These are phyloP conservation scores for Galleria mellonella DNA, from an alignment of 1,140 invertebrate genomes.

Conservation along the genomic window DNA sequence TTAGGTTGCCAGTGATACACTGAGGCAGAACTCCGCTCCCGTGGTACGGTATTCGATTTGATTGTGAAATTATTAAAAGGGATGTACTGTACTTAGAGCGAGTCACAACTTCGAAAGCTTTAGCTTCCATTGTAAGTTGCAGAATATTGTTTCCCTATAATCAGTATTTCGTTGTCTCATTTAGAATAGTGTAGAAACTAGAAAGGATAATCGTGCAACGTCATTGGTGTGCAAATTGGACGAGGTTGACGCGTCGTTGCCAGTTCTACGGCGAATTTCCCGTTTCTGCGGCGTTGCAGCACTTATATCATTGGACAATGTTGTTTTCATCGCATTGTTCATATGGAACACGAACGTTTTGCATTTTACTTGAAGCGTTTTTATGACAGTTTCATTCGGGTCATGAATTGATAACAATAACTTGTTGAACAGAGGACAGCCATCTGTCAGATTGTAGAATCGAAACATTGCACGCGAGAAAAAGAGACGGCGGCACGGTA, in stretches of 20 bases:
- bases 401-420: background rate
- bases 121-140: constrained; percentile 56
- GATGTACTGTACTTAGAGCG: constrained; percentile 48
- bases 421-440: constrained; percentile 6
- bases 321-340: constrained; percentile 21
- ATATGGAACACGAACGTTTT: constrained; percentile 13
- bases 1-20: constrained; percentile 41
- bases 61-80: constrained; percentile 17
- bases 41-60: constrained; percentile 7
- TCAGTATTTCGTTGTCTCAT: constrained; percentile 71
- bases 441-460: constrained; percentile 17
- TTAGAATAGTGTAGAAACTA: constrained; percentile 68
- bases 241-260: constrained; percentile 62
- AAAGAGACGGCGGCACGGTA: constrained; percentile 42
- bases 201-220: constrained; percentile 69
- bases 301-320: constrained; percentile 34
- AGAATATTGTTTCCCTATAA: constrained; percentile 60
- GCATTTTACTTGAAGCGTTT: constrained; percentile 13
- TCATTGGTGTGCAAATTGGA: constrained; percentile 56
- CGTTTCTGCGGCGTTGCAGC: constrained; percentile 55
- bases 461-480: constrained; percentile 16
- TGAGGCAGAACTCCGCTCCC: constrained; percentile 45
- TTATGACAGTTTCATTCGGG: constrained; percentile 1
- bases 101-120: constrained; percentile 40
- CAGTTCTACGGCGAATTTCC: constrained; percentile 51